phyloP scores from a whole-genome alignment of 2,797 vertebrate species.

The Ataeniobius toweri region DNA sequence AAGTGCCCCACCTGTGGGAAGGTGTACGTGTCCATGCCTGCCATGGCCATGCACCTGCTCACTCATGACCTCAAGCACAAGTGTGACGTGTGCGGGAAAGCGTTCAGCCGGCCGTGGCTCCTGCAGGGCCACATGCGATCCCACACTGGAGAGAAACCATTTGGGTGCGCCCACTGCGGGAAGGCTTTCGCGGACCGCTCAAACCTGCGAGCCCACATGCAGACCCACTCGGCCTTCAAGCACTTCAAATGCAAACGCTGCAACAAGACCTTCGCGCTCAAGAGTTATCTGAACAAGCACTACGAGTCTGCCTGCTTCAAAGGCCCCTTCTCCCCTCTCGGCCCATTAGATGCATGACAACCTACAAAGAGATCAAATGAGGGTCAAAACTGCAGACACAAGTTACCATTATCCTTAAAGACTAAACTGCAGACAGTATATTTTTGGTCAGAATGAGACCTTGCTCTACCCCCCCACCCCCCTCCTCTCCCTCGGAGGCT shows the following conservation, averaged over 20 bases:
- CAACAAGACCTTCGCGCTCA: constrained; percentile 96
- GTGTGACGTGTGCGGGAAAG: constrained; percentile 93
- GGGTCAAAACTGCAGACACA: constrained; percentile 61
- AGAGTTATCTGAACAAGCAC: constrained; percentile 98
- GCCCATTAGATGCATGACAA: constrained; percentile 84
- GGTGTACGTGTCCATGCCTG: constrained; percentile 96
- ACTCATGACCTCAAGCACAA: constrained; percentile 97
- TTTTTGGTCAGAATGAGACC: constrained; percentile 74
- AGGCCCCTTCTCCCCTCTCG: constrained; percentile 84
- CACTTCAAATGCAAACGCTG: constrained; percentile 96
- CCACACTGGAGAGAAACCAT: constrained; percentile 94
- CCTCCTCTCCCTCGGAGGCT: constrained; percentile 62
- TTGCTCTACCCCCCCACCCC: constrained; percentile 50
- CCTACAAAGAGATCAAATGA: constrained; percentile 53
- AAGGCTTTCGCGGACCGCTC: constrained; percentile 96
- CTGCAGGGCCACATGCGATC: constrained; percentile 96
- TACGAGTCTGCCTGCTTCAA: constrained; percentile 96
- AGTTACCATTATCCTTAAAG: constrained; percentile 65
- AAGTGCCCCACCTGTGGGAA: constrained; percentile 93
- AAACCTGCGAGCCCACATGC: constrained; percentile 96
- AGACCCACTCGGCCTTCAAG: constrained; percentile 96
- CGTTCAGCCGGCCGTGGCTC: constrained; percentile 93
- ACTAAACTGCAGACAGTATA: constrained; percentile 69
- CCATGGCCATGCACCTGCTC: constrained; percentile 97
- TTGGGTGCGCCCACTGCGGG: constrained; percentile 93